Percentiles rank a stretch among this genome's conserved stretches.
Conservation (phyloP, 2,113 vertebrate genomes). For the Phyllostomus hastatus region DNA sequence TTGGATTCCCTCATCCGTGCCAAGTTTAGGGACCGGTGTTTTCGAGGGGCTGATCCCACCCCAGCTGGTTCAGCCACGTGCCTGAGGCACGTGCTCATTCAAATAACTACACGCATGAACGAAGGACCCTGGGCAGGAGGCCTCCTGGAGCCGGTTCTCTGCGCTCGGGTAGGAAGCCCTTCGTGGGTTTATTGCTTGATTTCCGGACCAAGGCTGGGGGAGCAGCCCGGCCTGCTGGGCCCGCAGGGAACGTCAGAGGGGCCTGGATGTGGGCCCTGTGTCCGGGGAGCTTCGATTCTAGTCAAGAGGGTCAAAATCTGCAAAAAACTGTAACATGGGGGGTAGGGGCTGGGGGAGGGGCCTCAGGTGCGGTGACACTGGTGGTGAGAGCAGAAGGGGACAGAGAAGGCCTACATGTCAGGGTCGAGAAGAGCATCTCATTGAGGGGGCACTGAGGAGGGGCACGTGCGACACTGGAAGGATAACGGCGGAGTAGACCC, state of each 20-base stretch:
- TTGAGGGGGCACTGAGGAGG: fast-evolving
- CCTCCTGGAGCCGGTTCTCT: background rate
- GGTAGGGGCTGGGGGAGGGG: no score
- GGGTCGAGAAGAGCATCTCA: background rate
- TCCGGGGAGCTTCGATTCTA: background rate
- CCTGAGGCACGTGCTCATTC: background rate
- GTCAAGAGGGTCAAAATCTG: no score
- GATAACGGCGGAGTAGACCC: fast-evolving
- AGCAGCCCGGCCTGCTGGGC: background rate
- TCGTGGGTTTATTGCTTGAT: background rate
- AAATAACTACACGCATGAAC: background rate
- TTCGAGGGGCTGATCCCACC: background rate
- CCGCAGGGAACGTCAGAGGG: fast-evolving
- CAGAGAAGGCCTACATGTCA: background rate
- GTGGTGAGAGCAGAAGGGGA: background rate
- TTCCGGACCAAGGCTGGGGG: background rate
- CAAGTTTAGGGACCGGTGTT: background rate
- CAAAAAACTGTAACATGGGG: fast-evolving
- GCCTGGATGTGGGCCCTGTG: background rate
- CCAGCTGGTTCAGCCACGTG: background rate
- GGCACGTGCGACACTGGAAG: background rate
- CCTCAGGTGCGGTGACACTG: fast-evolving
- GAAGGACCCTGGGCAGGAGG: background rate
- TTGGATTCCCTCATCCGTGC: background rate
- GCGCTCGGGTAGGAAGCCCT: background rate